Conservation (phyloP, 2,888 invertebrate genomes). For the Pyrgus malvae region DNA sequence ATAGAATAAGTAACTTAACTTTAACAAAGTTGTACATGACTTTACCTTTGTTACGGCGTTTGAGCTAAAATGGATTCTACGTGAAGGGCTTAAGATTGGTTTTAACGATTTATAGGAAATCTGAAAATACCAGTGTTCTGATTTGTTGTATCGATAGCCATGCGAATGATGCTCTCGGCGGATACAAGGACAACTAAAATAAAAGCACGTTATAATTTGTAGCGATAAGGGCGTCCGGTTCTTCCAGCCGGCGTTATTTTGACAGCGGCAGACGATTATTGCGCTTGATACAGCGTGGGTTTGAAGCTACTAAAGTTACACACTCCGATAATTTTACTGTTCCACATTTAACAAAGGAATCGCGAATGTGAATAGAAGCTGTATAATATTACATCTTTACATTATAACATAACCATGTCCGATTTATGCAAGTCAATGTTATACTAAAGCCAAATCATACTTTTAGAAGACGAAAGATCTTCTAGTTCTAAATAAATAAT, state of each 20-base stretch:
- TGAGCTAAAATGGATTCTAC: conserved; percentile 55
- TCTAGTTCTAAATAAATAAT: too few species aligned
- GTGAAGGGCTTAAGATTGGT: conserved; percentile 47
- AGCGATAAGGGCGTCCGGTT: conserved; percentile 49
- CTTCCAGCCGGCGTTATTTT: conserved; percentile 22
- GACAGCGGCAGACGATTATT: conserved; percentile 17
- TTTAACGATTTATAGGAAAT: conserved; percentile 49
- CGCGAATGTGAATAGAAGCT: too few species aligned
- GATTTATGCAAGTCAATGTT: too few species aligned
- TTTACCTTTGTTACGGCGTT: conserved; percentile 49
- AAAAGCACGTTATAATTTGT: conserved; percentile 59
- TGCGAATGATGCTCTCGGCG: conserved; percentile 67
- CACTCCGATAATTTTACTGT: neutral
- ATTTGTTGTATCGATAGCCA: conserved; percentile 69
- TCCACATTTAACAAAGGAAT: neutral
- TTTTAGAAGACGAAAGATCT: too few species aligned
- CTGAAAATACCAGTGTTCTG: conserved; percentile 60
- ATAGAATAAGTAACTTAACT: conserved; percentile 62
- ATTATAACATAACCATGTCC: too few species aligned
- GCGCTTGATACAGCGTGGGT: conserved; percentile 4
- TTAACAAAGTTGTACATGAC: conserved; percentile 44
- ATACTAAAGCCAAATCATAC: too few species aligned
- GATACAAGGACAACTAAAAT: conserved; percentile 64
- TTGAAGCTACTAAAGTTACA: too few species aligned
- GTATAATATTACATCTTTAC: too few species aligned